Base-by-base conservation (phyloP, 2,113 vertebrate genomes). In the Phylloscopus trochilus region DNA sequence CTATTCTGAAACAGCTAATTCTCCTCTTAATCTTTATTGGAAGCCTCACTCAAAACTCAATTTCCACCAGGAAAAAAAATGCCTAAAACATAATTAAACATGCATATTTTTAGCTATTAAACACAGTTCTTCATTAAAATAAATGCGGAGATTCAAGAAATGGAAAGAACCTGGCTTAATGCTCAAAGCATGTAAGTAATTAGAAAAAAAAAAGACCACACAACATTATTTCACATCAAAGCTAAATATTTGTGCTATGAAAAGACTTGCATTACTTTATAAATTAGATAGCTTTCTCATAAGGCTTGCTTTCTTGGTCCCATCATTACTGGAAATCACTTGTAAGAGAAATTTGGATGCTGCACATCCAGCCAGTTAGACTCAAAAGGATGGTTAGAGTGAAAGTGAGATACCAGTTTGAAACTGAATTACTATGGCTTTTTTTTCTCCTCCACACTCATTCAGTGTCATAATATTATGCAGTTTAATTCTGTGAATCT, bases 81-180 rank as follows among this genome's bases (percentile, higher is more conserved):
- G 9, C 19, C 21, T 92, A 68, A 81, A 90, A 58, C 19, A 28
- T 68, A 87, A 81, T 74, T 80, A 51, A 84, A 39, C 24, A 37
- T 73, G 35, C 35, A 37, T 44, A 64, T 69, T 80, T 75, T 84
- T 67, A 68, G 46, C 21, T 67, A 26, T 83, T 88, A 74, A 73
- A 67, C 24, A 22, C 33, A 74, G 14, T n/a, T 89, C 21, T 92
- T 88, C 75, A 83, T 88, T 92, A 91, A n/a, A n/a, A n/a, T n/a
- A n/a, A 70, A 60, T 60, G 37, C 24, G 67, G 56, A 70, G 63
- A 74, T 67, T 87, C 47, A 37, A 85, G 39, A 85, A 85, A 62
- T 41, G 23, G 91, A 73, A 95, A 83, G 74, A 94, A 88, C 51
- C 68, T 96, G 82, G 82, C 46, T 89, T 60, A 69, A 46, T 55